Evolutionary conservation across 2,113 vertebrate species (phyloP).

Genomic region (Rhinolophus ferrumequinum): DNA sequence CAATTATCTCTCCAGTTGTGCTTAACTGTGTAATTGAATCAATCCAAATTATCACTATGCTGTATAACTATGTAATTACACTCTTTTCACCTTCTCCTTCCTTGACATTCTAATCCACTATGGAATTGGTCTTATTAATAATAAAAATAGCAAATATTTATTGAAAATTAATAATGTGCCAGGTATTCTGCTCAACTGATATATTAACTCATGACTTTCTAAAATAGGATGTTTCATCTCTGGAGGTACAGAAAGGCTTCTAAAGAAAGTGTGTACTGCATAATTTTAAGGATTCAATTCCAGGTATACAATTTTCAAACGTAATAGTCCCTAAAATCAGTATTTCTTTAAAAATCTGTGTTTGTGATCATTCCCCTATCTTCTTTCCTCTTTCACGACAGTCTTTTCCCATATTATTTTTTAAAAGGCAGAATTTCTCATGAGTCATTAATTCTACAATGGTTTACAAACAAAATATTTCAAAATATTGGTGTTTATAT

Average conservation of each 20-base stretch:
- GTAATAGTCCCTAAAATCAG: background rate
- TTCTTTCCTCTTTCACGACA: background rate
- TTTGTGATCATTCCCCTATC: background rate
- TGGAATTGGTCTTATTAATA: background rate
- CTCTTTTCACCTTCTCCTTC: background rate
- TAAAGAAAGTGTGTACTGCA: background rate
- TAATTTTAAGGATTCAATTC: background rate
- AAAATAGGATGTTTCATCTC: background rate
- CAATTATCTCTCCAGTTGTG: background rate
- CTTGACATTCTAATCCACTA: background rate
- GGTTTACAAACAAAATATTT: background rate
- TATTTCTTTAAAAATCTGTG: background rate
- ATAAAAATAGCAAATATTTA: slow-evolving; percentile 26
- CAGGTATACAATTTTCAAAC: background rate
- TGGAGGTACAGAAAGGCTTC: background rate
- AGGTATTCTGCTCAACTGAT: background rate
- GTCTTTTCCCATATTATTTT: background rate
- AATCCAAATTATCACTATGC: background rate
- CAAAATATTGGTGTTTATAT: background rate
- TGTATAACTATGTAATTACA: background rate
- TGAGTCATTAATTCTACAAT: background rate
- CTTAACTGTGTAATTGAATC: background rate
- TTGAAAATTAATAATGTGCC: background rate
- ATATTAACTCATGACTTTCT: background rate
- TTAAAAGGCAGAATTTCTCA: background rate